These are phyloP conservation scores for Stenodera caucasica DNA, from an alignment of 2,888 invertebrate species.

Conservation along the genomic window DNA sequence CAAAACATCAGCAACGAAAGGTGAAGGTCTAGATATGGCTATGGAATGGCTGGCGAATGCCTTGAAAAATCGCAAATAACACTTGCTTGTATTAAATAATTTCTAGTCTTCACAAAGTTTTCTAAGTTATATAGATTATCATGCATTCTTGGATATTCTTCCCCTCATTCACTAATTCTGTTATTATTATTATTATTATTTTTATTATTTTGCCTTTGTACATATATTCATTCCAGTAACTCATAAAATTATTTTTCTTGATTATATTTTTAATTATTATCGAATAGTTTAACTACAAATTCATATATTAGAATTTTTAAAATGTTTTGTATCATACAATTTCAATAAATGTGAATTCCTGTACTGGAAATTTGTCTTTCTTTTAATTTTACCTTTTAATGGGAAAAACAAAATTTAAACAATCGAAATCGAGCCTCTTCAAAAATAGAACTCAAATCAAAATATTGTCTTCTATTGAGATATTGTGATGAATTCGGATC, in stretches of 20 bases:
- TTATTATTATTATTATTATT: background rate
- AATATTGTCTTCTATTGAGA: no score
- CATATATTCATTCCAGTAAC: conserved; percentile 1
- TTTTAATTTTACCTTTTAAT: no score
- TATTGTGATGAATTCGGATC: no score
- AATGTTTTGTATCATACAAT: conserved; percentile 23
- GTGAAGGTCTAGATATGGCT: conserved; percentile 96
- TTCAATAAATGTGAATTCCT: conserved; percentile 23
- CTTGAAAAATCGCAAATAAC: conserved; percentile 85
- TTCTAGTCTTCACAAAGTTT: conserved; percentile 35
- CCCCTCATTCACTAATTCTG: background rate
- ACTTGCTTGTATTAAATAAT: conserved; percentile 34
- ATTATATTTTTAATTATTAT: background rate
- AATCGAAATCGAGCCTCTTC: no score
- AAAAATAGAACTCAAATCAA: no score
- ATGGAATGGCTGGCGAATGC: conserved; percentile 99
- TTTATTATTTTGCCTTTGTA: background rate
- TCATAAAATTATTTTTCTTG: background rate
- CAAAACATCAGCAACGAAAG: conserved; percentile 97
- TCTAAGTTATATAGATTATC: background rate
- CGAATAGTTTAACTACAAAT: background rate
- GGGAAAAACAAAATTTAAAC: no score
- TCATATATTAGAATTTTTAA: conserved; percentile 16
- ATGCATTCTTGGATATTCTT: background rate
- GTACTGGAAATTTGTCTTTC: background rate